phyloP scores from a whole-genome alignment of 1,140 invertebrate species.

The Caligus rogercresseyi region DNA sequence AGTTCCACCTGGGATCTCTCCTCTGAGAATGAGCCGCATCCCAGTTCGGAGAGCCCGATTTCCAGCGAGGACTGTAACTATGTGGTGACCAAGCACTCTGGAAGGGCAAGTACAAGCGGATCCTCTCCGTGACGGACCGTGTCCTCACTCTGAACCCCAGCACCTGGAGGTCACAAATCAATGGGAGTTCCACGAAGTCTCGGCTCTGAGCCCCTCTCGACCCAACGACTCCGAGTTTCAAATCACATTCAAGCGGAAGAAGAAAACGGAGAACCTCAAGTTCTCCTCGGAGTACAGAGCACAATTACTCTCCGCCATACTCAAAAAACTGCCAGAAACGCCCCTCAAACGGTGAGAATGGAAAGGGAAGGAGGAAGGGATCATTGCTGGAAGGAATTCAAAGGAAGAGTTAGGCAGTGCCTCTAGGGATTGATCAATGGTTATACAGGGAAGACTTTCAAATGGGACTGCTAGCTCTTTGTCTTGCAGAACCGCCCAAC shows the following conservation, averaged over 20 bases:
- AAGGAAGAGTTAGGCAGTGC: no score
- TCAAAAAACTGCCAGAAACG: not conserved
- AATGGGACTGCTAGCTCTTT: no score
- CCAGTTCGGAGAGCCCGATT: not conserved
- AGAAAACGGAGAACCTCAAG: slow-evolving; percentile 78
- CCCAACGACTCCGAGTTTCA: slow-evolving; percentile 44
- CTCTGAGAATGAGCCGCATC: not conserved
- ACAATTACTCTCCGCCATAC: slow-evolving; percentile 31
- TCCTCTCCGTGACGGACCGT: slow-evolving; percentile 86
- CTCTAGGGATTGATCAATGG: no score
- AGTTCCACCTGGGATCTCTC: no score
- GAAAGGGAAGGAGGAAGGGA: not conserved
- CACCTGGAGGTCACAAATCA: slow-evolving; percentile 90
- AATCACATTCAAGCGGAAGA: slow-evolving; percentile 63
- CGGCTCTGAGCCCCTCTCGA: slow-evolving; percentile 44
- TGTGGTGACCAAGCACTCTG: slow-evolving; percentile 20
- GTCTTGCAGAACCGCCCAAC: no score
- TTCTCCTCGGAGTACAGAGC: slow-evolving; percentile 92
- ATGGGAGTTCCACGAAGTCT: slow-evolving; percentile 66
- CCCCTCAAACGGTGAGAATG: not conserved
- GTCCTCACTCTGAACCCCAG: slow-evolving; percentile 94
- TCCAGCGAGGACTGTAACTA: slow-evolving; percentile 4
- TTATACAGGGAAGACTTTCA: no score
- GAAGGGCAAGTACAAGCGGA: slow-evolving; percentile 67
- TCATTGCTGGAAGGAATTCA: not conserved